Base-by-base conservation (phyloP, 2,797 vertebrate genomes). In the Diglossa cyanea region DNA sequence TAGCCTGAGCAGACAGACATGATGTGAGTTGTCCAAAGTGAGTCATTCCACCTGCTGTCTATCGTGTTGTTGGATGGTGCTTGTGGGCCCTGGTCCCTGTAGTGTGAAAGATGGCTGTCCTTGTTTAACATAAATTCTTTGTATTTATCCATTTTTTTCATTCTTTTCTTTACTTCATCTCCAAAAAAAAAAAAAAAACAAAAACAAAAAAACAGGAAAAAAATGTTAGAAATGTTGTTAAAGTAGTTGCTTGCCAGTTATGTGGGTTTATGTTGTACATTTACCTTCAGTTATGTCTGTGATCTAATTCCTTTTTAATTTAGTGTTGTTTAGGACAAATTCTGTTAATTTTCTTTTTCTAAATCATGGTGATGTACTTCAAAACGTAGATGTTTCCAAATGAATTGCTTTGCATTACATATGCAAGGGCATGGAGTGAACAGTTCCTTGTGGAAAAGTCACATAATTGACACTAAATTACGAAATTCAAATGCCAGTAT, bases 1-100 rank as follows among this genome's bases (percentile, higher is more conserved):
- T 99, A 99, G 99, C 99, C 99, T 99, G 99, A 99, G 99, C 99
- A 99, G 99, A 99, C 99, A 99, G 98, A 99, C 99, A 99, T 99
- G 99, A 99, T 99, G 99, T 99, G 99, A 99, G 99, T 99, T 99
- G 99, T 99, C 98, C 98, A 98, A 99, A 99, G 98, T 99, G 99
- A 99, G 99, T 99, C 98, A 98, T 99, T 98, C 98, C 99, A 99
- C 99, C 99, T 99, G 99, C 99, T 99, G 99, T 99, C 99, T 99
- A 97, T 99, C 98, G 98, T 99, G 99, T 98, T 99, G 98, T 99
- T 98, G 98, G 98, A 99, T 99, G 98, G 98, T 99, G 99, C 99
- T 99, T 99, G 99, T 99, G 98, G 98, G 98, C 98, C 98, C 96
- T 92, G 95, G 94, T 94, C 97, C 98, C 96, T 98, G 98, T 99